Base-by-base conservation (phyloP, 2,888 invertebrate species). In the Folsomia candida region DNA sequence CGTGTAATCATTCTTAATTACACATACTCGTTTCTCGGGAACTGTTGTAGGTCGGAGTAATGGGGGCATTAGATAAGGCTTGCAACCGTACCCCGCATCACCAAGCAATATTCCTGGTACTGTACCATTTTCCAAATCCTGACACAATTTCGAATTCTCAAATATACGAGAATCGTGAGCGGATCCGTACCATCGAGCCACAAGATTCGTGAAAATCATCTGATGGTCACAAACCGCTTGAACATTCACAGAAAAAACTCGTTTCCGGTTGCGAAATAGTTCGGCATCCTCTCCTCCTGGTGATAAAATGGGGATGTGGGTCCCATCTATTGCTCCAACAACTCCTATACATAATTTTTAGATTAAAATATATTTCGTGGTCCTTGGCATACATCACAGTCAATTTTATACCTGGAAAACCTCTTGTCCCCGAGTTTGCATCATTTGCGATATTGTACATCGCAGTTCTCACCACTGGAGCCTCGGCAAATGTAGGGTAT, bases 151-250 rank as follows among this genome's bases (percentile, higher is more conserved):
- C 0, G 24, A 26, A 26, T 70, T 68, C 4, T 70, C 70, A 37
- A 70, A 73, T 18, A 73, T 70, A 60, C 70, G 11, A 11, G 25
- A 29, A 51, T 70, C 73, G 22, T 73, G 73, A 6, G 70, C 73
- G 2, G 73, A 73, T 29, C 70, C 68, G 25, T 73, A 70, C 73
- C 70, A 73, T 59, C 70, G 28, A 22, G 70, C 73, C 1, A 73
- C 68, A n/a, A 73, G 18, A 51, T 73, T 68, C 18, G 65, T 70
- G 27, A 73, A 70, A 1, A 58, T 63, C 18, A 72, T 25, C 20
- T 67, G 24, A 18, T 59, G 24, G 22, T 71, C 67, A 64, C 74
- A 74, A 4, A 74, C 47, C 20, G 25, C 69, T 59, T 74, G 71
- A 1, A 71, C 71, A 54, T 74, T 74, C 0, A 74, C 67, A 2